Percentiles rank a stretch among this genome's conserved stretches.
Conservation (phyloP, 2,797 vertebrate species). For the Distichodus sexfasciatus region DNA sequence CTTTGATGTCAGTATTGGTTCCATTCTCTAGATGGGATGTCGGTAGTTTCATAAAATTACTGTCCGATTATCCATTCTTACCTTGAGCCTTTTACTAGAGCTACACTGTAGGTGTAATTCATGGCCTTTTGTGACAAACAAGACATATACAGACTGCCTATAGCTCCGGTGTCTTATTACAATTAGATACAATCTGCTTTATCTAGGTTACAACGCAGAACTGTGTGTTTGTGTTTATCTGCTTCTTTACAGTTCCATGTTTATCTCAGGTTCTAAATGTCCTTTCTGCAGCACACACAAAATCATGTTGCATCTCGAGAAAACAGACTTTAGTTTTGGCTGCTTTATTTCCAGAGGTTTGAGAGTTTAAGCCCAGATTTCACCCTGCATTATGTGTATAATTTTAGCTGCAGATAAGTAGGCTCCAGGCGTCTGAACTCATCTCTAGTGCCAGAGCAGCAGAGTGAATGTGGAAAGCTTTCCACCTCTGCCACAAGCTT, state of each 20-base stretch:
- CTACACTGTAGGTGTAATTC: neutral
- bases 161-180: no score
- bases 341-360: neutral
- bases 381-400: neutral
- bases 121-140: neutral
- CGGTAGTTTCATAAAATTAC: neutral
- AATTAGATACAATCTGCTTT: no score
- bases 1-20: neutral
- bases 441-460: neutral
- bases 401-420: neutral
- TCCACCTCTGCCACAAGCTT: neutral
- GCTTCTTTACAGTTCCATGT: neutral
- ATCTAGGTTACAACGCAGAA: no score
- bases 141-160: neutral
- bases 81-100: neutral
- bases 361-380: neutral
- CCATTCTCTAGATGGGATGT: neutral
- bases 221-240: neutral
- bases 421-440: neutral
- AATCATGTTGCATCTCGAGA: neutral
- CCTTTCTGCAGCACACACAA: neutral
- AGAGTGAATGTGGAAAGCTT: neutral
- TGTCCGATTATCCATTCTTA: conserved; percentile 5
- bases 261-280: conserved; percentile 2
- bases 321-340: neutral